Percentiles rank a stretch among this genome's conserved stretches.
These are phyloP conservation scores for Tangara arthus DNA, from an alignment of 2,797 vertebrate species.

Conservation along the genomic window DNA sequence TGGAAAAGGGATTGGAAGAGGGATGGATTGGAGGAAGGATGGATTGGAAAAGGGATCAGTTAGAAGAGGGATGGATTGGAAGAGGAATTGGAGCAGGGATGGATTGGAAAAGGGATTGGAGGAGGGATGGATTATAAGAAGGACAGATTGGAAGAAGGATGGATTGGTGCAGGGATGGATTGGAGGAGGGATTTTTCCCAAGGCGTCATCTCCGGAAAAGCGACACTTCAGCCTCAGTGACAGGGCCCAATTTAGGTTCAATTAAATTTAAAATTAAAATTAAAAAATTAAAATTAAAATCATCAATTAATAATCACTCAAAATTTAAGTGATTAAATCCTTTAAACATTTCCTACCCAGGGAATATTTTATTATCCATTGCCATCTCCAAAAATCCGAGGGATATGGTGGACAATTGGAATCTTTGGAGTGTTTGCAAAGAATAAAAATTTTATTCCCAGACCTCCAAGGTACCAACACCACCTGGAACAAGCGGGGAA, in stretches of 20 bases:
- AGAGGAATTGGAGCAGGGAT: fast-evolving
- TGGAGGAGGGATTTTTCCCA: not conserved
- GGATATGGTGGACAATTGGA: fast-evolving
- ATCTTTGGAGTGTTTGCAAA: not conserved
- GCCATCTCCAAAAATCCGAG: fast-evolving
- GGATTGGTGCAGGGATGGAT: not conserved
- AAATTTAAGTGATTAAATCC: not conserved
- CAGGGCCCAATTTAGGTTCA: not conserved
- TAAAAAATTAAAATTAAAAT: not conserved
- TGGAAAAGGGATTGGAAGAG: too few species aligned
- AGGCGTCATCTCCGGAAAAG: fast-evolving
- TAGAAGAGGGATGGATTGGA: not conserved
- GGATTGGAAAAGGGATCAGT: not conserved
- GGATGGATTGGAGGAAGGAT: not conserved
- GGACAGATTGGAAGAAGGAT: not conserved
- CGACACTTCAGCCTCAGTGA: fast-evolving
- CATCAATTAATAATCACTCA: not conserved
- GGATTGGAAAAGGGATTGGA: too few species aligned
- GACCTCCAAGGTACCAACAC: too few species aligned
- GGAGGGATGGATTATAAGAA: fast-evolving
- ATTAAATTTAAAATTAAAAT: not conserved
- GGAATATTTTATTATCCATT: not conserved
- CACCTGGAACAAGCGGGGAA: fast-evolving
- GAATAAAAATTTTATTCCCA: not conserved
- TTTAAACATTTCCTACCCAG: not conserved